Base-by-base conservation (phyloP, 2,888 invertebrate genomes). In the Timandra comae region DNA sequence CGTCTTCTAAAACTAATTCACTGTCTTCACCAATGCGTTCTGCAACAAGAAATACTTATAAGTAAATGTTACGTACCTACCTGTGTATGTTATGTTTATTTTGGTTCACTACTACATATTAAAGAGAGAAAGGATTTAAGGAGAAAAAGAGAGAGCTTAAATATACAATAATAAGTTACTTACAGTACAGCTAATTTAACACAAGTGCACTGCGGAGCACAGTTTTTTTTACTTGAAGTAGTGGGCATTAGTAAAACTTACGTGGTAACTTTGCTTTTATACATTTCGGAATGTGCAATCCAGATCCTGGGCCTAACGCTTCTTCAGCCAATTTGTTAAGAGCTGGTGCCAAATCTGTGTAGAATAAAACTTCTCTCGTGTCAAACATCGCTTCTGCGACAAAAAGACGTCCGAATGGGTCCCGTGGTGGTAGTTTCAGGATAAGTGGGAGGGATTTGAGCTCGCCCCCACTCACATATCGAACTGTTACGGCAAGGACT, bases 301-400 rank as follows among this genome's bases (percentile, higher is more conserved):
- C 80, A 32, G 63, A 50, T 3, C 66, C 79, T 13, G 77, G 76
- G 1, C 86, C 86, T 16, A 79, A 46, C 0, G 72, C 74, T 53
- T 93, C 91, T 11, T 87, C 85, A 44, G 91, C 88, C 45, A 93
- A 65, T 56, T 91, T 91, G 3, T 93, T 92, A 16, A 93, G 87
- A 9, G 91, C 91, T 82, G 93, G 86, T 5, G 87, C 88, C 56
- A 93, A 90, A 85, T 93, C 90, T 0, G 93, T 93, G 65, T 94
- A 94, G 77, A 94, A 94, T 47, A 92, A 89, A 54, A 94, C 93
- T 76, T 94, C 94, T 39, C 94, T 85, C 3, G 93, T 88, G 69
- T 94, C 93, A 63, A 94, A 94, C 66, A 93, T 93, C 1, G 93
- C 93, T 65, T 93, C 93, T 12, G 92, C 93, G 38, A 94, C 93